Percentiles rank a stretch among this genome's conserved stretches.
phyloP scores from a whole-genome alignment of 2,113 vertebrate species.

The Plecturocebus donacophilus region DNA sequence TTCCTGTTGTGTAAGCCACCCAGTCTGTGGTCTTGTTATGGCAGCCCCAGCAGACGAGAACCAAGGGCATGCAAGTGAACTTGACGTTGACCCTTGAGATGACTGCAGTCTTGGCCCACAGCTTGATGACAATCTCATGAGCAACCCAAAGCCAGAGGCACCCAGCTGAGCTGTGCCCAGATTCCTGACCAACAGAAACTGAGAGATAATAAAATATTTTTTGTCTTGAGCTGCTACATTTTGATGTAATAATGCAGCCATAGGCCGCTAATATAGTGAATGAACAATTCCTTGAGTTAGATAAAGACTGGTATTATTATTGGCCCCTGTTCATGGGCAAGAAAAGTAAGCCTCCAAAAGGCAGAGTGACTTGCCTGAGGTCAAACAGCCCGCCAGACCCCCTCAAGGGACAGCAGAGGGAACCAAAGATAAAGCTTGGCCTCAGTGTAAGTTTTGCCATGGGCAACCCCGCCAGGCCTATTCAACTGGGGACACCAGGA shows the following conservation, averaged over 20 bases:
- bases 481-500: not conserved
- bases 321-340: not conserved
- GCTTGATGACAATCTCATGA: not conserved
- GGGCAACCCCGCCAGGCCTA: not conserved
- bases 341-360: not conserved
- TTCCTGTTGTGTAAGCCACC: not conserved
- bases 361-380: not conserved
- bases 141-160: not conserved
- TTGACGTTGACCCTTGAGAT: not conserved
- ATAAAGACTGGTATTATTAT: not conserved
- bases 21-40: not conserved
- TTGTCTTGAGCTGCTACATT: not conserved
- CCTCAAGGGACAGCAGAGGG: not conserved
- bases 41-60: not conserved
- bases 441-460: constrained; percentile 1
- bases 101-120: not conserved
- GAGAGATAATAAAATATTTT: not conserved
- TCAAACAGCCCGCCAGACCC: not conserved
- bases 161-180: not conserved
- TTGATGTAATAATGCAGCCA: not conserved
- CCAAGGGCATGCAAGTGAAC: not conserved
- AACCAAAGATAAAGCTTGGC: not conserved
- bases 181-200: not conserved
- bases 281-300: not conserved
- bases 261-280: not conserved